Base-by-base conservation (phyloP, 2,888 invertebrate species). In the Drosophila robusta region DNA sequence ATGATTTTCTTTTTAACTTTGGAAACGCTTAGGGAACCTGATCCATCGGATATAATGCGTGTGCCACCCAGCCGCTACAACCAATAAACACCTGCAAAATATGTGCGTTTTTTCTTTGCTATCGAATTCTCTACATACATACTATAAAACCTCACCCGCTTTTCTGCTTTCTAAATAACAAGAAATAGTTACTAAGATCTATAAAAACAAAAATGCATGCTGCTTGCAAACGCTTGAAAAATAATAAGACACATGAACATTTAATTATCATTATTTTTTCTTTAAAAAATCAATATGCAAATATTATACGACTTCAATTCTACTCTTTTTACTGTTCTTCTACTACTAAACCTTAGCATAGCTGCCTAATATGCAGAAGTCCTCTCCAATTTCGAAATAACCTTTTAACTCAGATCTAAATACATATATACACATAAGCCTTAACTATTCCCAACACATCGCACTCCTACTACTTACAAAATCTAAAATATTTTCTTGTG, bases 91-190 rank as follows among this genome's bases (percentile, higher is more conserved):
- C 70, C 49, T 68, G 41, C 63, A 52, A 50, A 76, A 79, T 60
- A 82, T 82, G 82, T 82, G 82, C 82, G 82, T 82, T 34, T 74
- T 76, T 65, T 56, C 51, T 65, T 60, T 72, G 55, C 57, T 42
- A 57, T 50, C 16, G 29, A 71, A 56, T 55, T 49, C 34, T 55
- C 16, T 55, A 26, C 44, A 52, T 45, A 51, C 39, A 39, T 16
- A 18, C 18, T 18, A 38, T 39, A 22, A 36, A 57, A 8, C 29
- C 41, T 60, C 38, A 24, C 56, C 51, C 56, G 57, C 44, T 56
- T 73, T 65, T 50, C 58, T 67, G 72, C 76, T 58, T 62, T 45
- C 41, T 24, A 18, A 47, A 46, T 26, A 49, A 26, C 36, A 24
- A 46, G 4, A 42, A 44, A 58, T 44, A 44, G 54, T 12, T 42